phyloP scores from a whole-genome alignment of 2,888 invertebrate genomes.

The Falcaria lacertinaria region DNA sequence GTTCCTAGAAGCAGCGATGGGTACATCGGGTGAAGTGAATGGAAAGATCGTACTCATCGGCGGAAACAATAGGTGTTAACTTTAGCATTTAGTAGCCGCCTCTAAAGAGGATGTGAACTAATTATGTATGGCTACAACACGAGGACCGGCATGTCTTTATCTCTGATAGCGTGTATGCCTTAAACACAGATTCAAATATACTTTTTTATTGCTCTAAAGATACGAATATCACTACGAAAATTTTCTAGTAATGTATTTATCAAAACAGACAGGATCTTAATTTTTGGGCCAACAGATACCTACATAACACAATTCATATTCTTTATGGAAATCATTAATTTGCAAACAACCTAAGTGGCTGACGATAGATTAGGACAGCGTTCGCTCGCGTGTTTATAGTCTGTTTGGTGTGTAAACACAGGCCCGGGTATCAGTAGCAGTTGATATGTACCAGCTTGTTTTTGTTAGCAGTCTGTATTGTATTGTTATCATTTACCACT shows the following conservation, averaged over 20 bases:
- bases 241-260: not conserved
- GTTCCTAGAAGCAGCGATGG: constrained; percentile 51
- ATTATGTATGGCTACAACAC: constrained; percentile 33
- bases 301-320: constrained; percentile 10
- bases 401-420: constrained; percentile 33
- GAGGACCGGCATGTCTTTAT: not conserved
- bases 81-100: constrained; percentile 40
- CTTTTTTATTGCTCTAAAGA: not conserved
- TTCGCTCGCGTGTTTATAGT: constrained; percentile 35
- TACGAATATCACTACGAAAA: not conserved
- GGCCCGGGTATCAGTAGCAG: constrained; percentile 13
- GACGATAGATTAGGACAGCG: constrained; percentile 24
- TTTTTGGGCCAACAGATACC: constrained; percentile 4
- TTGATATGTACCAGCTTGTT: constrained; percentile 40
- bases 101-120: constrained; percentile 49
- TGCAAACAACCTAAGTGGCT: constrained; percentile 26
- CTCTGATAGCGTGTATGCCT: not conserved
- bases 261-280: not conserved
- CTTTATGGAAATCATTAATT: constrained; percentile 29
- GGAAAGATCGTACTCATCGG: constrained; percentile 43
- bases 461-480: constrained; percentile 38
- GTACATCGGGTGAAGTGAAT: constrained; percentile 43
- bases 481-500: constrained; percentile 41
- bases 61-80: constrained; percentile 62
- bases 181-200: too few species aligned